Evolutionary conservation across 2,797 vertebrate genomes (phyloP).

Genomic region (Calcarius lapponicus): DNA sequence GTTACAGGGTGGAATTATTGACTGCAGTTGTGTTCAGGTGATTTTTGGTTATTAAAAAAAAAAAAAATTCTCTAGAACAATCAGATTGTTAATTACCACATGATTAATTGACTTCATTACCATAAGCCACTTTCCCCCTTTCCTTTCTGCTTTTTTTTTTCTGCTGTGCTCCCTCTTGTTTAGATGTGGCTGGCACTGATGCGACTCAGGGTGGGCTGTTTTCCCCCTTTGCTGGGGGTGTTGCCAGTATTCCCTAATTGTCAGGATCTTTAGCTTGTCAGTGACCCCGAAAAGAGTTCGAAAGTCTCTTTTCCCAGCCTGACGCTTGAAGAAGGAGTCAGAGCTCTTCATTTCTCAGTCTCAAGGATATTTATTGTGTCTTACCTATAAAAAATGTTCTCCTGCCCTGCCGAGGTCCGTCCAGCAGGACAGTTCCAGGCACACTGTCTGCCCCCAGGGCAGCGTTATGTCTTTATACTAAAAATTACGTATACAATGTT

Average conservation of each 20-base stretch:
- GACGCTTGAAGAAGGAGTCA: too few relatives aligned
- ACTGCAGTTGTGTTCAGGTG: background rate
- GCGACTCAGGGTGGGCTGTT: background rate
- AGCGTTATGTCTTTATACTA: too few relatives aligned
- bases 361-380: too few relatives aligned
- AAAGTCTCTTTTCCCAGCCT: too few relatives aligned
- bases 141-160: background rate
- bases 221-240: background rate
- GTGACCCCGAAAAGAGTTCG: too few relatives aligned
- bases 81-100: background rate
- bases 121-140: background rate
- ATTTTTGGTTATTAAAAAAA: background rate
- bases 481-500: too few relatives aligned
- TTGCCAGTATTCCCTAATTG: background rate
- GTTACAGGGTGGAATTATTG: background rate
- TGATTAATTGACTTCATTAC: background rate
- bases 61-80: rapidly evolving
- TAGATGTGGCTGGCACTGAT: background rate
- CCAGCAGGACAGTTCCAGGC: too few relatives aligned
- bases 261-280: too few relatives aligned
- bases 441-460: too few relatives aligned
- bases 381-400: too few relatives aligned
- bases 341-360: too few relatives aligned
- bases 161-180: background rate
- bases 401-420: too few relatives aligned